phyloP scores from a whole-genome alignment of 1,140 invertebrate species.

The Ceratina australensis region DNA sequence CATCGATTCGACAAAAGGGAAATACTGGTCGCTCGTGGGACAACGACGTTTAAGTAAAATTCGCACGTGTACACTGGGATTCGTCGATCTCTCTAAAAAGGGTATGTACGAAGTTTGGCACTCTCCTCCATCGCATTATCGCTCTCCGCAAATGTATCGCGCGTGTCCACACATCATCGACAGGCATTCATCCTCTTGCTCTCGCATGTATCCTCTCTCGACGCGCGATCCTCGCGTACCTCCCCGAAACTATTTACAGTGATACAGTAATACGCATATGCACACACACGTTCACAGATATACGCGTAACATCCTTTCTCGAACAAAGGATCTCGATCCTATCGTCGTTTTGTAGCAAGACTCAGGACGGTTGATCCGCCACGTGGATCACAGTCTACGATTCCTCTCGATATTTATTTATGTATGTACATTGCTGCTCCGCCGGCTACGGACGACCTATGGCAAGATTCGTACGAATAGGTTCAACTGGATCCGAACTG shows the following conservation, averaged over 20 bases:
- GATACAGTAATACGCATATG: too few species aligned
- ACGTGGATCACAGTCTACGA: conserved; percentile 26
- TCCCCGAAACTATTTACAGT: conserved; percentile 28
- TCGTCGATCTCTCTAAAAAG: conserved; percentile 51
- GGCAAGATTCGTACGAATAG: conserved; percentile 67
- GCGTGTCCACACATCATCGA: not conserved
- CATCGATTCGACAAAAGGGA: conserved; percentile 73
- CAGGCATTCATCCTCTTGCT: conserved; percentile 3
- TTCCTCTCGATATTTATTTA: conserved; percentile 45
- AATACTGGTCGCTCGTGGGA: conserved; percentile 75
- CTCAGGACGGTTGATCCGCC: conserved; percentile 24
- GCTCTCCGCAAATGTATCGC: not conserved
- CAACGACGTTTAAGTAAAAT: conserved; percentile 67
- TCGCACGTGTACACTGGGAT: conserved; percentile 74
- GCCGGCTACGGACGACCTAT: conserved; percentile 52
- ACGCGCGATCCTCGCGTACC: not conserved
- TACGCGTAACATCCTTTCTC: not conserved
- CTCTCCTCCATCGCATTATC: conserved; percentile 57
- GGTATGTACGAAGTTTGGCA: conserved; percentile 75
- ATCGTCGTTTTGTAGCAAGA: not conserved
- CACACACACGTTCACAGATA: not conserved
- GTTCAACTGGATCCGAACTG: not conserved
- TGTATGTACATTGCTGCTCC: conserved; percentile 33
- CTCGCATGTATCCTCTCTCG: not conserved
- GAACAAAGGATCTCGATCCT: not conserved